Percentiles rank a stretch among this genome's conserved stretches.
Conservation (phyloP, 2,797 vertebrate species). For the Tenualosa thibaudeaui region DNA sequence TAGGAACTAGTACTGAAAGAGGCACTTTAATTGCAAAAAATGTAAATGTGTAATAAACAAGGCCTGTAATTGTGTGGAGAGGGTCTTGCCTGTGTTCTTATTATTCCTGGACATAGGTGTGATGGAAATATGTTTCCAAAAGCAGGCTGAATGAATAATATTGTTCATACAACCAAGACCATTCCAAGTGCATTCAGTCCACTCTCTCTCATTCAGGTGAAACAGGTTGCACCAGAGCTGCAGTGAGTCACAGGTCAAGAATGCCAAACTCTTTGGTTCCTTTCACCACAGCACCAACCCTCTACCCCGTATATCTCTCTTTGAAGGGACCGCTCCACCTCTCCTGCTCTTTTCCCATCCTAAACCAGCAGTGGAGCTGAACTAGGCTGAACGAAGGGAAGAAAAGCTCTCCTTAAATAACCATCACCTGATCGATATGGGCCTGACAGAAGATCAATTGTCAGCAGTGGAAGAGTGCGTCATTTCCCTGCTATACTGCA, state of each 20-base stretch:
- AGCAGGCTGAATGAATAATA: neutral
- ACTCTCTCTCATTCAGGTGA: neutral
- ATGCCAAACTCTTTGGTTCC: neutral
- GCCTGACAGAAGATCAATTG: constrained; percentile 40
- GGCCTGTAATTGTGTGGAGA: neutral
- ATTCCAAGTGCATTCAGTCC: neutral
- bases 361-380: neutral
- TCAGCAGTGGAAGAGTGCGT: constrained; percentile 11
- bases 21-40: neutral
- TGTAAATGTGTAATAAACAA: neutral
- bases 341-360: neutral
- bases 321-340: neutral
- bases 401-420: constrained; percentile 26
- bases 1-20: too few species aligned
- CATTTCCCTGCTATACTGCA: constrained; percentile 38
- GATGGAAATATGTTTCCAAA: neutral
- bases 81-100: neutral
- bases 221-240: constrained; percentile 13
- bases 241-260: neutral
- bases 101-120: neutral
- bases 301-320: neutral
- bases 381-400: neutral
- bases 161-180: neutral
- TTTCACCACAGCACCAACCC: neutral
- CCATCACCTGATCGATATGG: constrained; percentile 27